Base-by-base conservation (phyloP, 2,797 vertebrate genomes). In the Anguilla marmorata region DNA sequence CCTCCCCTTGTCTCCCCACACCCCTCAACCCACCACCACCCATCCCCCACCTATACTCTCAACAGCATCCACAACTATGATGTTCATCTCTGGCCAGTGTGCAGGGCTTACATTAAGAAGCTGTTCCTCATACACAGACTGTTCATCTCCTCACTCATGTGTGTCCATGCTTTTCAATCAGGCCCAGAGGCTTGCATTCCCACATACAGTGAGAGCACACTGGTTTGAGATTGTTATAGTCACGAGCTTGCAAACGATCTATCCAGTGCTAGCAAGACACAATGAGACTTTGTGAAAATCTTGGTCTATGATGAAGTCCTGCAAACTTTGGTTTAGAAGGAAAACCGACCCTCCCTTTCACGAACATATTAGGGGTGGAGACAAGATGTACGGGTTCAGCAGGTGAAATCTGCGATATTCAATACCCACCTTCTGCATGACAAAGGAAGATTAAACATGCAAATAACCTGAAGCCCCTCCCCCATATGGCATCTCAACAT, bases 401-500 rank as follows among this genome's bases (percentile, higher is more conserved):
- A 19, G n/a, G 19, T 56, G 74, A 58, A 9, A 54, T 16, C 58
- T 41, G 21, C 9, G 24, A 63, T 60, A 45, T 82, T 74, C 58
- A 12, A 21, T 30, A 72, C n/a, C 27, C 6, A 3, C 21, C 27
- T 72, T 41, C 66, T 41, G 30, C 60, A 9, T 8, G 2, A 56
- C 30, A 58, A 76, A 33, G 5, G 9, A 50, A 85, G 30, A 85
- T 85, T 88, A 66, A 56, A 85, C 52, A 74, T 52, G 21, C 27
- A 85, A 85, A 84, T 85, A 74, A 56, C 54, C 54, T 85, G 50
- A 66, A 84, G 87, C 27, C 33, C 41, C 69, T 14, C 48, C 24
- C 37, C n/a, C 33, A 16, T 37, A 50, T 2, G 27, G 21, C 30
- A 74, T 27, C 58, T 79, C 66, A 37, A 24, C 30, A 24, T 85